These are phyloP conservation scores for Himalopsyche anomala DNA, from an alignment of 2,888 invertebrate species.

Conservation along the genomic window DNA sequence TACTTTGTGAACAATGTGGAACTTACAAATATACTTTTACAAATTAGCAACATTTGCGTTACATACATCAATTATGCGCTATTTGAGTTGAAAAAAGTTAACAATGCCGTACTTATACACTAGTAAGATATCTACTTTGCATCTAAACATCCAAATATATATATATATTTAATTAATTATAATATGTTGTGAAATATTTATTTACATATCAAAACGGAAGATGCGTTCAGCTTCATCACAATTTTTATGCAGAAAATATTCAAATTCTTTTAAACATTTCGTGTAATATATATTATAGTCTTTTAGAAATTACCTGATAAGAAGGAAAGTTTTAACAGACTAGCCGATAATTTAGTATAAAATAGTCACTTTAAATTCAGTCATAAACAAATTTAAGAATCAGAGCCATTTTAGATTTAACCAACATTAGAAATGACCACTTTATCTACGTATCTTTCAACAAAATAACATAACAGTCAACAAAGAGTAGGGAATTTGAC, in stretches of 20 bases:
- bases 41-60: slow-evolving; percentile 31
- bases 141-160: slow-evolving; percentile 55
- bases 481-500: not conserved
- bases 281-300: slow-evolving; percentile 57
- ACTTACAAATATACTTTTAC: slow-evolving; percentile 10
- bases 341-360: slow-evolving; percentile 59
- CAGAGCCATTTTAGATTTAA: slow-evolving; percentile 9
- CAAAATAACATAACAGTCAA: slow-evolving; percentile 27
- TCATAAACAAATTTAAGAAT: slow-evolving; percentile 60
- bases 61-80: slow-evolving; percentile 33
- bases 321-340: slow-evolving; percentile 56
- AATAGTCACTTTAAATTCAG: slow-evolving; percentile 61
- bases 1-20: not conserved
- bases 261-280: slow-evolving; percentile 51
- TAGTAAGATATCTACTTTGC: slow-evolving; percentile 53
- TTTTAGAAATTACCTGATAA: slow-evolving; percentile 51
- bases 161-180: slow-evolving; percentile 33
- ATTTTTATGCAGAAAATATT: slow-evolving; percentile 54
- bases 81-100: slow-evolving; percentile 45
- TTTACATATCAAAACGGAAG: slow-evolving; percentile 55
- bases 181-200: slow-evolving; percentile 49
- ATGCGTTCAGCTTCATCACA: slow-evolving; percentile 54
- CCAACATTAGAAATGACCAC: slow-evolving; percentile 35
- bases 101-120: slow-evolving; percentile 42
- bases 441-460: not conserved